Percentiles rank a stretch among this genome's conserved stretches.
These are phyloP conservation scores for Hapalemur alaotrensis DNA, from an alignment of 2,797 vertebrate genomes.

Conservation along the genomic window DNA sequence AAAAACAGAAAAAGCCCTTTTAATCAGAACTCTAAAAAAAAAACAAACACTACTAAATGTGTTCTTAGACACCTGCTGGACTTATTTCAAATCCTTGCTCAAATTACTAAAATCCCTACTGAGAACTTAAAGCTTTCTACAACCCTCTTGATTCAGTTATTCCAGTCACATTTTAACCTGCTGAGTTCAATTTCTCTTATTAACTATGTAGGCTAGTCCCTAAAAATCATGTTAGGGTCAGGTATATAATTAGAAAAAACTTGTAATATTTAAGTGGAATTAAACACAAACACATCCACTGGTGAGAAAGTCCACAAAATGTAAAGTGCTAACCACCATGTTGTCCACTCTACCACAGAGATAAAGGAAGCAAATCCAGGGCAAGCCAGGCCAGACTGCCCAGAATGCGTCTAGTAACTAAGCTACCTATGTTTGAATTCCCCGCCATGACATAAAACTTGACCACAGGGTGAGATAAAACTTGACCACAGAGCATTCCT, in stretches of 20 bases:
- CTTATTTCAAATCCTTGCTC: slow-evolving; percentile 46
- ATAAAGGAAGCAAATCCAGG: background rate
- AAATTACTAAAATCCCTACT: slow-evolving; percentile 54
- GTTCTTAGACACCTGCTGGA: slow-evolving; percentile 64
- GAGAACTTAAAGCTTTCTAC: slow-evolving; percentile 61
- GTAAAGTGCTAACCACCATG: background rate
- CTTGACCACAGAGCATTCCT: background rate
- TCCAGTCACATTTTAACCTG: slow-evolving; percentile 48
- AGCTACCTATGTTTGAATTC: background rate
- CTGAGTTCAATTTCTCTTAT: slow-evolving; percentile 47
- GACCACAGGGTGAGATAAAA: background rate
- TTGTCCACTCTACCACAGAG: background rate
- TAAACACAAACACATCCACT: slow-evolving; percentile 37
- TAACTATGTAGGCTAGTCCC: background rate
- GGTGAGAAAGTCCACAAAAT: background rate
- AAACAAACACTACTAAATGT: background rate
- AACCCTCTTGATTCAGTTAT: slow-evolving; percentile 52
- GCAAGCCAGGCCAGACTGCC: background rate
- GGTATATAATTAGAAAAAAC: background rate
- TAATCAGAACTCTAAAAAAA: slow-evolving; percentile 38
- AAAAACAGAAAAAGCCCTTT: background rate
- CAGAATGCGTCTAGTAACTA: background rate
- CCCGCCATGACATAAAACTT: background rate
- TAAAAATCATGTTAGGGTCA: slow-evolving; percentile 28
- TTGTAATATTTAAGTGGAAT: slow-evolving; percentile 22